A percentile compares a stretch with the other conserved stretches of the same genome.
Conservation (phyloP, 1,140 invertebrate genomes). For the Drosophila teissieri region DNA sequence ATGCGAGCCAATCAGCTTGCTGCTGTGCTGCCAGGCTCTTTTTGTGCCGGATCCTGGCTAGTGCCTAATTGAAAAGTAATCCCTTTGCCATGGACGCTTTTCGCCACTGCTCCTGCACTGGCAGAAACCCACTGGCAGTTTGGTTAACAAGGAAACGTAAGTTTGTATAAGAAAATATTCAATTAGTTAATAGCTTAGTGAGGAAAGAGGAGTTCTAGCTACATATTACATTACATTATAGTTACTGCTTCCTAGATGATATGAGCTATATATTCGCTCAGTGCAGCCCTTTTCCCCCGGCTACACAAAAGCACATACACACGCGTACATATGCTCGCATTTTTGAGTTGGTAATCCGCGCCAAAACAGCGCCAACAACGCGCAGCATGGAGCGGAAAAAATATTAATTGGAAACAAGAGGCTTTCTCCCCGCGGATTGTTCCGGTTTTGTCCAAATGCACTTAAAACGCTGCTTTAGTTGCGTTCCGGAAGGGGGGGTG, state of each 20-base stretch:
- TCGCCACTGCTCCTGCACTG: neutral
- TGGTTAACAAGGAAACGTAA: neutral
- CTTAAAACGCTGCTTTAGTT: conserved; percentile 17
- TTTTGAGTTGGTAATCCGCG: conserved; percentile 72
- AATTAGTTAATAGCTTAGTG: too few relatives aligned
- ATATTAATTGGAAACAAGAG: conserved; percentile 12
- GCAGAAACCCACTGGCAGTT: neutral
- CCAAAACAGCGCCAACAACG: conserved; percentile 30
- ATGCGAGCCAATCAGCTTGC: conserved; percentile 36
- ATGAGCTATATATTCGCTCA: neutral
- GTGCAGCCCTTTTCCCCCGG: conserved; percentile 4
- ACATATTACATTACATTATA: too few relatives aligned
- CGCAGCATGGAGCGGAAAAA: conserved; percentile 7
- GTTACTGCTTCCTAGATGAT: too few relatives aligned
- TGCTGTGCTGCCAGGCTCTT: neutral
- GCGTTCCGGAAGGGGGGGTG: neutral
- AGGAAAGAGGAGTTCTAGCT: too few relatives aligned
- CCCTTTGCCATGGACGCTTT: conserved; percentile 35
- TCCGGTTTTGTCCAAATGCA: conserved; percentile 32
- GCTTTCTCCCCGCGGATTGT: conserved; percentile 26
- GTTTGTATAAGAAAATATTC: too few relatives aligned
- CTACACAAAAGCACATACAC: conserved; percentile 29
- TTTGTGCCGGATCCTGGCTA: conserved; percentile 19
- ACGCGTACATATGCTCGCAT: conserved; percentile 32
- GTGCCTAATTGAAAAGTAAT: conserved; percentile 69